A percentile compares a stretch with the other conserved stretches of the same genome.
These are phyloP conservation scores for Spermophilus dauricus DNA, from an alignment of 2,113 vertebrate genomes.

Conservation along the genomic window DNA sequence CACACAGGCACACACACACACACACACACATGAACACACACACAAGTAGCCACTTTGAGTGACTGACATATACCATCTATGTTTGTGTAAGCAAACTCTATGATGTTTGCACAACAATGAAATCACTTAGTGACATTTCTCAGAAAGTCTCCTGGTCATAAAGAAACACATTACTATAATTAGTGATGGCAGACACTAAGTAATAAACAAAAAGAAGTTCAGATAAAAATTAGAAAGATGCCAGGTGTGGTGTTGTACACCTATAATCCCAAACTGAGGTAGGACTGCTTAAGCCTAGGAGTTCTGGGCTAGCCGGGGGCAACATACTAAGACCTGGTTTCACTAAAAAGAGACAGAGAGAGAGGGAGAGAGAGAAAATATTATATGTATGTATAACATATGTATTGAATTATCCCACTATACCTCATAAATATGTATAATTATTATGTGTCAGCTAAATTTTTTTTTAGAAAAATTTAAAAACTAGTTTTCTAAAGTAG, in stretches of 20 bases:
- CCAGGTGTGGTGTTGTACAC: neutral
- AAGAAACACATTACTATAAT: neutral
- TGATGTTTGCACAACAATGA: neutral
- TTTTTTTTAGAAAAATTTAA: too few species aligned
- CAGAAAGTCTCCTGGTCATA: neutral
- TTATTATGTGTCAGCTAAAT: too few species aligned
- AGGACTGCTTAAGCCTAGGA: neutral
- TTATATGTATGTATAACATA: too few species aligned
- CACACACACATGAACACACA: too few species aligned
- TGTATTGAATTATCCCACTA: too few species aligned
- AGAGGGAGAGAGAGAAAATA: too few species aligned
- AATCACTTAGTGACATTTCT: neutral
- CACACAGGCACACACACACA: too few species aligned
- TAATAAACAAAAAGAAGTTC: neutral
- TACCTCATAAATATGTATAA: too few species aligned
- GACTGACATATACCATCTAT: neutral
- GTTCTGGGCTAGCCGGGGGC: neutral
- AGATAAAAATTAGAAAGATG: slow-evolving; percentile 28
- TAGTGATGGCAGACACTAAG: neutral
- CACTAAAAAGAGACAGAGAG: too few species aligned
- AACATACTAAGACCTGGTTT: too few species aligned
- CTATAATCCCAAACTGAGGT: neutral
- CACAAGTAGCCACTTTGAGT: neutral
- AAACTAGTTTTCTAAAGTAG: too few species aligned
- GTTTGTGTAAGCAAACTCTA: neutral